A percentile compares a stretch with the other conserved stretches of the same genome.
Evolutionary conservation across 2,888 invertebrate genomes (phyloP).

Genomic region (Leptinotarsa rubiginosa): DNA sequence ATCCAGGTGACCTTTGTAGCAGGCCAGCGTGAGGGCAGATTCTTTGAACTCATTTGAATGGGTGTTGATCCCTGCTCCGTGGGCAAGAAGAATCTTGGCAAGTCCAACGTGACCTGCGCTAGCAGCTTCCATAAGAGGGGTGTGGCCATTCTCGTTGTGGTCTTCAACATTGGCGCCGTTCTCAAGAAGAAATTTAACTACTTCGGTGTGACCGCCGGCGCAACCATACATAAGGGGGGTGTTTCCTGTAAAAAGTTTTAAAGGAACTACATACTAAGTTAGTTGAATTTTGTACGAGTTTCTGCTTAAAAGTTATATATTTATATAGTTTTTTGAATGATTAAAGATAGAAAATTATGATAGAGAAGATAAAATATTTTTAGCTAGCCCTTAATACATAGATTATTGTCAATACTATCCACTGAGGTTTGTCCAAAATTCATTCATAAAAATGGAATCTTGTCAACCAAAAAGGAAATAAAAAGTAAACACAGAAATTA

Average conservation of each 20-base stretch:
- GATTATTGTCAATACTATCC: too few species aligned
- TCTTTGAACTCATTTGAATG: constrained; percentile 99
- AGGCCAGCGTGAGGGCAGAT: constrained; percentile 85
- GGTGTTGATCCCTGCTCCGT: constrained; percentile 98
- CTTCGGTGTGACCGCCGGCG: constrained; percentile 93
- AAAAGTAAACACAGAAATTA: too few species aligned
- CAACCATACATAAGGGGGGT: constrained; percentile 97
- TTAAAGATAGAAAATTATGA: too few species aligned
- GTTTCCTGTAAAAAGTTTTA: constrained; percentile 72
- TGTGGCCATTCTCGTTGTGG: constrained; percentile 99
- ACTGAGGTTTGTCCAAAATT: too few species aligned
- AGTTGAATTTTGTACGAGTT: not conserved
- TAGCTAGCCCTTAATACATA: too few species aligned
- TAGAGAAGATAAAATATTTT: too few species aligned
- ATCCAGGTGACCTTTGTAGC: constrained; percentile 95
- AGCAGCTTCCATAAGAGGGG: constrained; percentile 98
- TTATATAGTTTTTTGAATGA: too few species aligned
- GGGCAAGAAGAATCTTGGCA: constrained; percentile 89
- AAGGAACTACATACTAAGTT: not conserved
- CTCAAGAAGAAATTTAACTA: constrained; percentile 81
- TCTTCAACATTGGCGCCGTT: constrained; percentile 96
- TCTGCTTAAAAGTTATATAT: too few species aligned
- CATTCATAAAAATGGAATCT: too few species aligned
- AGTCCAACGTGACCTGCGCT: constrained; percentile 95
- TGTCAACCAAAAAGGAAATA: too few species aligned